Percentiles rank a stretch among this genome's conserved stretches.
Evolutionary conservation across 2,113 vertebrate species (phyloP).

Genomic region (Oplegnathus fasciatus): DNA sequence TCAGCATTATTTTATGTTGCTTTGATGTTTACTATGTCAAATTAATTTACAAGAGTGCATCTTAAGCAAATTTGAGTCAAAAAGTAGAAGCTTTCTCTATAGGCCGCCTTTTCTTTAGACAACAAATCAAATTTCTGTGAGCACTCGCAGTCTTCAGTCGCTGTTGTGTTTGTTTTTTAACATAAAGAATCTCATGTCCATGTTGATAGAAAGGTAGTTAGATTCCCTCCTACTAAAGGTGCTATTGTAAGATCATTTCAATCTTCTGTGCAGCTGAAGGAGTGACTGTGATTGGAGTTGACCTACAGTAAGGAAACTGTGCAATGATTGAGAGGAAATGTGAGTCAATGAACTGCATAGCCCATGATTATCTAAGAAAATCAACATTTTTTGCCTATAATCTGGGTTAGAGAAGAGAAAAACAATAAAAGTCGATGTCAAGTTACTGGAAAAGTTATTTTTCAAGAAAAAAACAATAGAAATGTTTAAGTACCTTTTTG

Average conservation of each 20-base stretch:
- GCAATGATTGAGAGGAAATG: conserved; percentile 69
- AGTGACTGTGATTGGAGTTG: conserved; percentile 66
- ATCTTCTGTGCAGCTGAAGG: conserved; percentile 83
- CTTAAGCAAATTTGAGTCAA: conserved; percentile 62
- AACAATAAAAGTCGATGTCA: conserved; percentile 60
- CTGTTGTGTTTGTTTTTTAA: conserved; percentile 67
- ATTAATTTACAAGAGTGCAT: conserved; percentile 70
- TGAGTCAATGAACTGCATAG: conserved; percentile 50
- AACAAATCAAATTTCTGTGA: conserved; percentile 41
- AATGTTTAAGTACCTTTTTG: conserved; percentile 76
- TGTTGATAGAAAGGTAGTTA: conserved; percentile 54
- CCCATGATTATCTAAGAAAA: conserved; percentile 58
- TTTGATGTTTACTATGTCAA: conserved; percentile 75
- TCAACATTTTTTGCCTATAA: conserved; percentile 45
- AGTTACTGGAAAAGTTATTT: conserved; percentile 41
- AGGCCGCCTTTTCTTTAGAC: conserved; percentile 12
- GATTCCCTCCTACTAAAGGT: conserved; percentile 78
- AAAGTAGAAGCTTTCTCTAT: conserved; percentile 25
- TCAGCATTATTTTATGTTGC: conserved; percentile 67
- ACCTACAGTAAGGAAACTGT: conserved; percentile 69
- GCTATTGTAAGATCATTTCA: conserved; percentile 80
- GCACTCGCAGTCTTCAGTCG: conserved; percentile 67
- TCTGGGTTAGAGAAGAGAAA: conserved; percentile 57
- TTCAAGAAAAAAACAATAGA: conserved; percentile 34
- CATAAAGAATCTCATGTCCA: conserved; percentile 43